phyloP scores from a whole-genome alignment of 2,888 invertebrate genomes.

The Azorinus chamasolen region DNA sequence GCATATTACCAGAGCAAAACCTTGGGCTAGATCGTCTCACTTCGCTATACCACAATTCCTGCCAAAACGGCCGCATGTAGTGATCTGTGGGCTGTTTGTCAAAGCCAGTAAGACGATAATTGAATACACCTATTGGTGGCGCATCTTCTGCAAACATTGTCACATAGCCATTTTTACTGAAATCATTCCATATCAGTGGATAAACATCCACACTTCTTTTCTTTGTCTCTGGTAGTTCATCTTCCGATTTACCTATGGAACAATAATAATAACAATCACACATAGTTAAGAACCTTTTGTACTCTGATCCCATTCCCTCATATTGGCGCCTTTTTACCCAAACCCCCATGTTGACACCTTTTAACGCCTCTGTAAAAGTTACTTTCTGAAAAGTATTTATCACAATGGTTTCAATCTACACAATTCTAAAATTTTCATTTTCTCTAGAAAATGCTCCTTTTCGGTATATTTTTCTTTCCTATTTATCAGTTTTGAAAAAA shows the following conservation, averaged over 20 bases:
- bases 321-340: too few relatives aligned
- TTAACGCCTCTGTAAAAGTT: too few relatives aligned
- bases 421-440: too few relatives aligned
- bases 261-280: neutral
- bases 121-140: conserved; percentile 80
- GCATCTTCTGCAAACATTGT: conserved; percentile 84
- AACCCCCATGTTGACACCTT: too few relatives aligned
- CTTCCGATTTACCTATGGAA: conserved; percentile 70
- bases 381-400: too few relatives aligned
- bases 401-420: too few relatives aligned
- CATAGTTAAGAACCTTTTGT: too few relatives aligned
- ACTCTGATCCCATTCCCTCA: too few relatives aligned
- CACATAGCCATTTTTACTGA: conserved; percentile 79
- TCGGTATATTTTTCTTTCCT: too few relatives aligned
- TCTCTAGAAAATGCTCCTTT: too few relatives aligned
- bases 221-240: conserved; percentile 75
- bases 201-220: conserved; percentile 74
- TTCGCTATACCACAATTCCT: conserved; percentile 71
- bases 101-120: conserved; percentile 82
- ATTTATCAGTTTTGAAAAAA: too few relatives aligned
- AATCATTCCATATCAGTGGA: conserved; percentile 83
- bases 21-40: conserved; percentile 64
- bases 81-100: conserved; percentile 82
- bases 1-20: conserved; percentile 79
- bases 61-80: conserved; percentile 85